A percentile compares a stretch with the other conserved stretches of the same genome.
phyloP scores from a whole-genome alignment of 2,797 vertebrate genomes.

The Arremon aurantiirostris region DNA sequence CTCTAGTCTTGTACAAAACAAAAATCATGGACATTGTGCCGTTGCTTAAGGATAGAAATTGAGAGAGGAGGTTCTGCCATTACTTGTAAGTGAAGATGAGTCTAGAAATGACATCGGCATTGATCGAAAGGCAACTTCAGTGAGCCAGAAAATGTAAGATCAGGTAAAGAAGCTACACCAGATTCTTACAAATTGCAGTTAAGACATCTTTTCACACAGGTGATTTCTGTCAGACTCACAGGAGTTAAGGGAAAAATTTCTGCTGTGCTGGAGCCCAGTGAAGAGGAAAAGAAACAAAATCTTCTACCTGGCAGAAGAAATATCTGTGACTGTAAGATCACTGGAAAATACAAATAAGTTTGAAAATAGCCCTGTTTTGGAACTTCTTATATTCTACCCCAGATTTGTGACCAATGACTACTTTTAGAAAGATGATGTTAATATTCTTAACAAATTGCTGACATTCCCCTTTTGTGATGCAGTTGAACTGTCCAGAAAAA shows the following conservation, averaged over 20 bases:
- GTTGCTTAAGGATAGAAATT: neutral
- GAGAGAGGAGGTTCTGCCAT: neutral
- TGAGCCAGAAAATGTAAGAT: neutral
- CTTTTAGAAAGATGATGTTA: neutral
- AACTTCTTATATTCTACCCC: neutral
- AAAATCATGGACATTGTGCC: neutral
- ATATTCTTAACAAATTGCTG: neutral
- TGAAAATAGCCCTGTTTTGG: neutral
- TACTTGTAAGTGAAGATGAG: neutral
- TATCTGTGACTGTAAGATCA: neutral
- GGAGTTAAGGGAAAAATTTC: neutral
- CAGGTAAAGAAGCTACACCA: conserved; percentile 4
- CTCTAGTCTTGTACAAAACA: neutral
- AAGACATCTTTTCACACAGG: neutral
- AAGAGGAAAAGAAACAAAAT: neutral
- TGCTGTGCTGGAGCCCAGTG: neutral
- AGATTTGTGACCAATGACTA: neutral
- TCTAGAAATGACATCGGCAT: neutral
- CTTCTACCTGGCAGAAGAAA: neutral
- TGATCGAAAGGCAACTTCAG: conserved; percentile 10
- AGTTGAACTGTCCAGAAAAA: neutral
- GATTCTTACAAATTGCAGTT: neutral
- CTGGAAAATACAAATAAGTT: neutral
- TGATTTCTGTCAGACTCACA: neutral
- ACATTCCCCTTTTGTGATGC: neutral